phyloP scores from a whole-genome alignment of 2,797 vertebrate species.

The Lemur catta region DNA sequence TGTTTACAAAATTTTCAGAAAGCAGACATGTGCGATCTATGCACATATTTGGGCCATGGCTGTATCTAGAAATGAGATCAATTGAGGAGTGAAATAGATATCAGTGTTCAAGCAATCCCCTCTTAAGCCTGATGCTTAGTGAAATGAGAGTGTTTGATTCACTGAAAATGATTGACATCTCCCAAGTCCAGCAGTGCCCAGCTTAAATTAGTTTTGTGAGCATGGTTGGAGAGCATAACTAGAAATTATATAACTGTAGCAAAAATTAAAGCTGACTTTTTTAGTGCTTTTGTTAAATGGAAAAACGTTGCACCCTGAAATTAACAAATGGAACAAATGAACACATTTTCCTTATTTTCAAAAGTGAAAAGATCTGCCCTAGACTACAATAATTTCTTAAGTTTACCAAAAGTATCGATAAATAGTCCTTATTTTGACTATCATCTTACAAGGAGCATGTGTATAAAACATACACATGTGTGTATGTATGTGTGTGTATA shows the following conservation, averaged over 20 bases:
- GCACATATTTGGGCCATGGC: not conserved
- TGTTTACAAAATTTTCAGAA: not conserved
- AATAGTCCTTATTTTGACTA: not conserved
- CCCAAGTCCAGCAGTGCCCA: not conserved
- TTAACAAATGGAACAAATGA: conserved; percentile 51
- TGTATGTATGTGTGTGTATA: not conserved
- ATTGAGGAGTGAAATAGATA: not conserved
- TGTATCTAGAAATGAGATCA: conserved; percentile 22
- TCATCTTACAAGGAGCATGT: not conserved
- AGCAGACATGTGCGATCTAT: not conserved
- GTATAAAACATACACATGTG: not conserved
- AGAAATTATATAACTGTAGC: conserved; percentile 16
- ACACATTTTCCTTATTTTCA: conserved; percentile 44
- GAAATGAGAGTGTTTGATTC: not conserved
- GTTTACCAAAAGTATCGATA: not conserved
- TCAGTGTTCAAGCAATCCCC: not conserved
- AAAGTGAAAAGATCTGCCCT: not conserved
- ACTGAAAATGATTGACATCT: conserved; percentile 1
- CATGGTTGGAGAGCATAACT: conserved; percentile 16
- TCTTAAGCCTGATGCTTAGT: not conserved
- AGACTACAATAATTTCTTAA: not conserved
- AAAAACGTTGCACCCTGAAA: conserved; percentile 11
- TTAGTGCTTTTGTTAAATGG: conserved; percentile 45
- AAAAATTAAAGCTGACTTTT: conserved; percentile 49
- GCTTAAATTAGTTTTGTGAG: conserved; percentile 48